phyloP scores from a whole-genome alignment of 2,888 invertebrate genomes.

The Ganaspis brasiliensis region DNA sequence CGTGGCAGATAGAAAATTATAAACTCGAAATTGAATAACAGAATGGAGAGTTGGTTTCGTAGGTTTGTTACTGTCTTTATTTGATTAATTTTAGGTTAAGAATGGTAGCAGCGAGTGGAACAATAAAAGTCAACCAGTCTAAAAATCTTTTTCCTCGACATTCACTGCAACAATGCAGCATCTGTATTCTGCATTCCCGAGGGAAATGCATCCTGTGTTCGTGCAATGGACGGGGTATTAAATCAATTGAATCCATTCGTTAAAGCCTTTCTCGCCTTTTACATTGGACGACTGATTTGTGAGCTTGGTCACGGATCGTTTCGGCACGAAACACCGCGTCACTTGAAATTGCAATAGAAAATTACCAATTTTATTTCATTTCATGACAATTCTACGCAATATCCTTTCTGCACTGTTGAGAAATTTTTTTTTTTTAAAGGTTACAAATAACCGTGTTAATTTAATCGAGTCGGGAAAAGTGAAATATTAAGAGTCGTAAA shows the following conservation, averaged over 20 bases:
- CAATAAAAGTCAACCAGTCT: constrained; percentile 36
- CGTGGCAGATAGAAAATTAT: not conserved
- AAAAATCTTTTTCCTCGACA: constrained; percentile 37
- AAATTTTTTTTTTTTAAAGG: too few species aligned
- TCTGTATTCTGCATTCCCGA: constrained; percentile 42
- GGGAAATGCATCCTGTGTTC: constrained; percentile 43
- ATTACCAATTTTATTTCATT: constrained; percentile 43
- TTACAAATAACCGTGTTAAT: too few species aligned
- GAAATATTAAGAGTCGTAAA: too few species aligned
- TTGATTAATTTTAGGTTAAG: constrained; percentile 12
- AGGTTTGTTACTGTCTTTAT: not conserved
- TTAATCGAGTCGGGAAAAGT: too few species aligned
- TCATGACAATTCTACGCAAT: not conserved
- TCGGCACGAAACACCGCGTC: constrained; percentile 35
- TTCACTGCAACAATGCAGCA: constrained; percentile 38
- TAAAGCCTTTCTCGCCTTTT: constrained; percentile 56
- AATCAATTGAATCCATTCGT: constrained; percentile 61
- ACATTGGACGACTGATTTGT: constrained; percentile 45
- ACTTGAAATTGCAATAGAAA: constrained; percentile 37
- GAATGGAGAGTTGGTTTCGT: not conserved
- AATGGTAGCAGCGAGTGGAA: not conserved
- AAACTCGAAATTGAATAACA: not conserved
- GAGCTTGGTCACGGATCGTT: constrained; percentile 45
- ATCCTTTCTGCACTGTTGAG: too few species aligned
- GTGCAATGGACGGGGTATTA: constrained; percentile 49